Conservation (phyloP, 2,113 vertebrate species). For the Microtus oregoni region DNA sequence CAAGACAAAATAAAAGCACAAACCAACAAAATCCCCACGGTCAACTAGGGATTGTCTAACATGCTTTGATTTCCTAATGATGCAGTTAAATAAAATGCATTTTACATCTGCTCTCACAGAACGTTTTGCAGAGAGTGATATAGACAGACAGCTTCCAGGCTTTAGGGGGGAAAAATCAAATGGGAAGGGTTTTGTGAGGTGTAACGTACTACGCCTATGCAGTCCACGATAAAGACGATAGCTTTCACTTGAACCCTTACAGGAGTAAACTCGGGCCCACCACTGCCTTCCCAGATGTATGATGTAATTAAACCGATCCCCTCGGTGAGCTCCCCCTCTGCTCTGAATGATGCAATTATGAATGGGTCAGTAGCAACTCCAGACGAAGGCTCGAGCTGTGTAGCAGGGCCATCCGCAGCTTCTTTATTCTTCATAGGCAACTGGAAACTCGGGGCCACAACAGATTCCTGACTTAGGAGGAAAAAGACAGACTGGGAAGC, state of each 20-base stretch:
- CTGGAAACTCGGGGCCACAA: not conserved
- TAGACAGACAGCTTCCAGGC: not conserved
- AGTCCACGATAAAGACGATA: not conserved
- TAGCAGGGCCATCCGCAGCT: not conserved
- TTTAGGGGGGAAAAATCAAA: not conserved
- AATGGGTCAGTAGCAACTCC: slow-evolving; percentile 25
- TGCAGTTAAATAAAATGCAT: slow-evolving; percentile 19
- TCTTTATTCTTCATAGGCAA: not conserved
- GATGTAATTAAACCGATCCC: not conserved
- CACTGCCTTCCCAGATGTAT: not conserved
- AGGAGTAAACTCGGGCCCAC: not conserved
- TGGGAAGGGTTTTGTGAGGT: not conserved
- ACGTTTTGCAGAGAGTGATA: not conserved
- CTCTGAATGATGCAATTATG: not conserved
- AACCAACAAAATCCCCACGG: not conserved
- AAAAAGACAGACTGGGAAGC: slow-evolving; percentile 13
- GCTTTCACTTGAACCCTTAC: not conserved
- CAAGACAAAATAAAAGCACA: not conserved
- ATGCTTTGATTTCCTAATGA: slow-evolving; percentile 20
- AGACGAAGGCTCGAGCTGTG: not conserved
- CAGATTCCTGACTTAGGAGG: slow-evolving; percentile 25
- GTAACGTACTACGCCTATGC: not conserved
- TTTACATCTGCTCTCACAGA: slow-evolving; percentile 26
- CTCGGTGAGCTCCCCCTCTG: not conserved
- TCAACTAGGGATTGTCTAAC: not conserved